Percentiles rank a stretch among this genome's conserved stretches.
Evolutionary conservation across 2,888 invertebrate species (phyloP).

Genomic region (Lasioglossum marginatum): DNA sequence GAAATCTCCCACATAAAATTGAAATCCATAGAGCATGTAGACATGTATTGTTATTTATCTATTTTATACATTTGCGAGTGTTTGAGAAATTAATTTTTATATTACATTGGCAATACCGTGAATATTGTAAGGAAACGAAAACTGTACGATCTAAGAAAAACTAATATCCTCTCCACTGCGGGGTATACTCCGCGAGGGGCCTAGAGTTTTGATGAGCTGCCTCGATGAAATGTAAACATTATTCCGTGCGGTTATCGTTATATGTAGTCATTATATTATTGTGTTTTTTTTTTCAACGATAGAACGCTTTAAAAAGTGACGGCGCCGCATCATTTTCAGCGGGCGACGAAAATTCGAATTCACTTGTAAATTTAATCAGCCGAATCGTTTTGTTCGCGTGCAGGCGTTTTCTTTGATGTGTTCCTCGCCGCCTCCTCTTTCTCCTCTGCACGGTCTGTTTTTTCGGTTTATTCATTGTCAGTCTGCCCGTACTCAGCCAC

Average conservation of each 20-base stretch:
- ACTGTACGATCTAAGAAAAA: too few species aligned
- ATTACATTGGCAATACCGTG: neutral
- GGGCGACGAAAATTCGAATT: neutral
- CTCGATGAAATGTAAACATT: too few species aligned
- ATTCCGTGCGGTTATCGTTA: neutral
- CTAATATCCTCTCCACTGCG: too few species aligned
- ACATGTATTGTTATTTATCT: neutral
- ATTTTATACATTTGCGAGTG: too few species aligned
- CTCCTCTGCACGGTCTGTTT: neutral
- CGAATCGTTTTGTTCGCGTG: conserved; percentile 10
- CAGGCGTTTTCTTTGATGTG: neutral
- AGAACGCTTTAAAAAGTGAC: neutral
- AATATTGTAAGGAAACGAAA: too few species aligned
- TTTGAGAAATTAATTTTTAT: neutral
- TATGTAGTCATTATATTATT: neutral
- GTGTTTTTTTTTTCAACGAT: neutral
- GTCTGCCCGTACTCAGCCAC: conserved; percentile 26
- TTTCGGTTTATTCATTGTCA: conserved; percentile 3
- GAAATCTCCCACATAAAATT: neutral
- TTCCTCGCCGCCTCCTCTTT: neutral
- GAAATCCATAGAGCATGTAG: neutral
- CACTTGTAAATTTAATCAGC: conserved; percentile 3
- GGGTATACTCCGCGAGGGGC: too few species aligned
- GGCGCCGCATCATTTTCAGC: neutral
- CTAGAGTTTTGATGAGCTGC: too few species aligned